Base-by-base conservation (phyloP, 1,140 invertebrate species). In the Drosophila leontia region DNA sequence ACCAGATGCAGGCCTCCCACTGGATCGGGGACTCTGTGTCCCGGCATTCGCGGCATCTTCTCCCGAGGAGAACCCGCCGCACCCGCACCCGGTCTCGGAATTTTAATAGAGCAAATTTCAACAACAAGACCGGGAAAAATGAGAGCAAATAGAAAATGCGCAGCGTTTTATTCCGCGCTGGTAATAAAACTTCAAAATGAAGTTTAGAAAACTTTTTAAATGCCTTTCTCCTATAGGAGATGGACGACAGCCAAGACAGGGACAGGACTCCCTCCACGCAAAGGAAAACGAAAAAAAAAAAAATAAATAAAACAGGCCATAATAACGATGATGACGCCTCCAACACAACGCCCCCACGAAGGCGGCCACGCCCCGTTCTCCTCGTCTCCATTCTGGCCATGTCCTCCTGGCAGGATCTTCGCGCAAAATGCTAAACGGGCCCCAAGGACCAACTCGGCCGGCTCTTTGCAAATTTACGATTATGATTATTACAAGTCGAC, bases 401-500 rank as follows among this genome's bases (percentile, higher is more conserved):
- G 44, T 48, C 61, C 60, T 51, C 50, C 50, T 32, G 55, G 32
- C 57, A 69, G 69, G 65, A 79, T 60, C 62, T 48, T 48, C 37
- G 80, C 68, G 77, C 76, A 70, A 87, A 88, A 88, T 80, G 81
- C 85, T 90, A 90, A 90, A 85, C 83, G 85, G 85, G 67, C 85
- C 85, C 85, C 78, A 90, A 90, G 85, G 85, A 90, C 85, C 67
- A 68, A 57, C 71, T 62, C 62, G 78, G 82, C 82, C 82, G 70
- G 85, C 86, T 90, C 79, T 91, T 91, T 87, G 83, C 83, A 91
- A 91, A 91, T 91, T 91, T 91, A 91, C 88, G 88, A 91, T 91
- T 91, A 91, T 91, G 88, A 91, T 91, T 91, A 91, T 91, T 91
- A 91, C 88, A 91, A 91, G 88, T 91, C 88, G 86, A 88, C 81